Conservation (phyloP, 2,888 invertebrate species). For the Penaeus monodon region DNA sequence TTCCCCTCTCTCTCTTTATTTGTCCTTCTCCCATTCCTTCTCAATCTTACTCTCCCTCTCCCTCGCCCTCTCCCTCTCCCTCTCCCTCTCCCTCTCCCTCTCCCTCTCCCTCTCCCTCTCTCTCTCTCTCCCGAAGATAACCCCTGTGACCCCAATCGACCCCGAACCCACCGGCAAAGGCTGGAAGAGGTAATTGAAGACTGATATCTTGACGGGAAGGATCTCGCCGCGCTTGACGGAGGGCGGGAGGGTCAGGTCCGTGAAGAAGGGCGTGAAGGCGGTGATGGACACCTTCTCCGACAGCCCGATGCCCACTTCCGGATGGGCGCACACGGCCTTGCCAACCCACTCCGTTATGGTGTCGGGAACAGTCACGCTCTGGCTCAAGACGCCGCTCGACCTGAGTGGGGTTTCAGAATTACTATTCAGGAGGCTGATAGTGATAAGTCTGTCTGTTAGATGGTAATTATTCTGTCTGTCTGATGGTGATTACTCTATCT, state of each 20-base stretch:
- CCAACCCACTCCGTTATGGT: conserved; percentile 77
- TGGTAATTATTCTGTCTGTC: too few species aligned
- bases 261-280: conserved; percentile 76
- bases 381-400: conserved; percentile 29
- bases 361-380: conserved; percentile 72
- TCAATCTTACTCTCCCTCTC: too few species aligned
- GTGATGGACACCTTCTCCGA: conserved; percentile 71
- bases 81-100: too few species aligned
- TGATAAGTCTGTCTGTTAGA: too few species aligned
- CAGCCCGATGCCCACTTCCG: conserved; percentile 72
- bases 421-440: too few species aligned
- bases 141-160: too few species aligned
- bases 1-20: too few species aligned
- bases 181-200: conserved; percentile 63
- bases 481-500: too few species aligned
- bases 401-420: conserved; percentile 11
- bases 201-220: conserved; percentile 62
- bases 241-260: conserved; percentile 64
- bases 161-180: conserved; percentile 57
- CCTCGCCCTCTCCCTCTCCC: too few species aligned
- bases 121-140: too few species aligned
- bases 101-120: too few species aligned
- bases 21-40: too few species aligned
- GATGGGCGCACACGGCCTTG: conserved; percentile 73
- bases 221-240: conserved; percentile 64